These are phyloP conservation scores for Diabrotica balteata DNA, from an alignment of 2,888 invertebrate genomes.

Conservation along the genomic window DNA sequence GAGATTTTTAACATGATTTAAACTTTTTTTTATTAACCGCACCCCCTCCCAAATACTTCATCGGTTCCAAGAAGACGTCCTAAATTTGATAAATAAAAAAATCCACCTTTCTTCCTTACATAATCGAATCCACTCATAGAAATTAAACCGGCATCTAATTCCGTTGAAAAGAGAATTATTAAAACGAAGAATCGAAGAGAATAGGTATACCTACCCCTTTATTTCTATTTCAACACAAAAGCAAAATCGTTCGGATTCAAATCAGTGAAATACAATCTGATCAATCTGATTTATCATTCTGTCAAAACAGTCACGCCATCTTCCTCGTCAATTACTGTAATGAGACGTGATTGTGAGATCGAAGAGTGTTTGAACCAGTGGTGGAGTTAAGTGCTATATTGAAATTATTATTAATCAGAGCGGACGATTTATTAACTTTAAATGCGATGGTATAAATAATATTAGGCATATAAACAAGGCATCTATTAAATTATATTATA, in stretches of 20 bases:
- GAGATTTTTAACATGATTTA: no score
- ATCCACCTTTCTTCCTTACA: neutral
- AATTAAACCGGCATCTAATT: conserved; percentile 8
- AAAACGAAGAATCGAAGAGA: conserved; percentile 1
- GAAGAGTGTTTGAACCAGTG: conserved; percentile 30
- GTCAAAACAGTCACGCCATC: conserved; percentile 57
- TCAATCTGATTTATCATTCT: conserved; percentile 57
- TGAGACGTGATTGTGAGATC: conserved; percentile 54
- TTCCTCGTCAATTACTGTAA: conserved; percentile 59
- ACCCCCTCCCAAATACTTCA: no score
- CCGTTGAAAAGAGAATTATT: conserved; percentile 3
- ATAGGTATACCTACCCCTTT: conserved; percentile 26
- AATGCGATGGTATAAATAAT: no score
- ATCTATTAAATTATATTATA: no score
- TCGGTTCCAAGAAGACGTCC: no score
- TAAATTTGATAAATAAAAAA: no score
- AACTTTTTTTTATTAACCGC: no score
- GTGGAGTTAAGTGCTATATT: neutral
- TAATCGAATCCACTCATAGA: neutral
- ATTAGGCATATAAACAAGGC: no score
- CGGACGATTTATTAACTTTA: no score
- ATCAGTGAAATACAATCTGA: conserved; percentile 59
- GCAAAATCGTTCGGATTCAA: conserved; percentile 48
- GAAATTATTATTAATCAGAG: no score
- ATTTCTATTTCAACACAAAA: conserved; percentile 37